Percentiles rank a stretch among this genome's conserved stretches.
Evolutionary conservation across 2,113 vertebrate genomes (phyloP).

Genomic region (Paracanthobrama guichenoti): DNA sequence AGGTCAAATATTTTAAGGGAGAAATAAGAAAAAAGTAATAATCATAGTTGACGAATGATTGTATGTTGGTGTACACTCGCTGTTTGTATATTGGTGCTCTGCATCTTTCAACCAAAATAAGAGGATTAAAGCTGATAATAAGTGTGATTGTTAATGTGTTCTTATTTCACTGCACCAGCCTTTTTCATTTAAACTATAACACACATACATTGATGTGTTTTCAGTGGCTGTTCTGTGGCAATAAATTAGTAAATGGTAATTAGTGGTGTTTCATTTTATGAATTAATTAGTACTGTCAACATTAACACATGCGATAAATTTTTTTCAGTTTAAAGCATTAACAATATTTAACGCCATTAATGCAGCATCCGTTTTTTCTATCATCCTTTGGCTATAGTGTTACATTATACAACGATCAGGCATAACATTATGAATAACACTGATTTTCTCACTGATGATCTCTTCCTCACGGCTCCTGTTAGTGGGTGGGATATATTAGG

Average conservation of each 20-base stretch:
- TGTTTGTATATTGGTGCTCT: not conserved
- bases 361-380: too few species aligned
- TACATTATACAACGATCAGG: too few species aligned
- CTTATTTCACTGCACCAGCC: not conserved
- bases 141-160: not conserved
- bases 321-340: too few species aligned
- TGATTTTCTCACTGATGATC: too few species aligned
- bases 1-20: not conserved
- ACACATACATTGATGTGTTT: not conserved
- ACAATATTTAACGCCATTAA: too few species aligned
- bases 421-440: too few species aligned
- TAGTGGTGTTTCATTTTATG: not conserved
- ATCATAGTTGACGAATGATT: not conserved
- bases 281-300: not conserved
- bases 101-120: not conserved
- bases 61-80: not conserved
- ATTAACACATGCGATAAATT: too few species aligned
- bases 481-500: too few species aligned
- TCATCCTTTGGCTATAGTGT: too few species aligned
- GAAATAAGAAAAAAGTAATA: conserved; percentile 1
- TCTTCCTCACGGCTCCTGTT: too few species aligned
- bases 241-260: not conserved
- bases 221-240: conserved; percentile 5
- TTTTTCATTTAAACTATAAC: not conserved
- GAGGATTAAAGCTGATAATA: not conserved